Conservation (phyloP, 2,797 vertebrate genomes). For the Luscinia megarhynchos region DNA sequence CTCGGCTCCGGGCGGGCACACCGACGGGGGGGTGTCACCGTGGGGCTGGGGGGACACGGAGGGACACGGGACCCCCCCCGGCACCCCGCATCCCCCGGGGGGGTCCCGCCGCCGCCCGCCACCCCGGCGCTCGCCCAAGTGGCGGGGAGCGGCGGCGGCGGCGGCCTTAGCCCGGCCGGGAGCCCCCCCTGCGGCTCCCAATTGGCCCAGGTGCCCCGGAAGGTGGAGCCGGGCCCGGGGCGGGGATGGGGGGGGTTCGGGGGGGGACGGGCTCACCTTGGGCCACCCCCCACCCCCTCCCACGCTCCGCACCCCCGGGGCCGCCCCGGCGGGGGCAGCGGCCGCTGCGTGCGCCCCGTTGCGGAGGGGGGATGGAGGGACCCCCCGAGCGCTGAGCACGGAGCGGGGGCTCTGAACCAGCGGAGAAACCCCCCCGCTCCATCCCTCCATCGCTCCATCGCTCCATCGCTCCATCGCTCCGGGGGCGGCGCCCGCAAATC, state of each 20-base stretch:
- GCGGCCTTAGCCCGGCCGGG: conserved; percentile 20
- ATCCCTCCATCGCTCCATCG: not conserved
- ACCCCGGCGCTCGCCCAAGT: not conserved
- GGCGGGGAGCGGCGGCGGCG: not conserved
- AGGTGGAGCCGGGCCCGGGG: conserved; percentile 7
- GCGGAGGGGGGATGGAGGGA: too few relatives aligned
- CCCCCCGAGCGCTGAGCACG: not conserved
- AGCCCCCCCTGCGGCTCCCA: conserved; percentile 30
- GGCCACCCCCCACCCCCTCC: not conserved
- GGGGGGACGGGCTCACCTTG: not conserved
- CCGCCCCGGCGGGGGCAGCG: not conserved
- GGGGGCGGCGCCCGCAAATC: not conserved
- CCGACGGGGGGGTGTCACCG: not conserved
- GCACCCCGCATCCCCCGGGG: not conserved
- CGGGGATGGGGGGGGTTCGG: not conserved
- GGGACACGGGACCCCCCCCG: not conserved
- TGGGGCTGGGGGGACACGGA: not conserved
- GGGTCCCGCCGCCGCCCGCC: not conserved
- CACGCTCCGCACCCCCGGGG: not conserved
- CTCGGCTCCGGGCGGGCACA: not conserved
- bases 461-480: too few relatives aligned
- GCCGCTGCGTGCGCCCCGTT: too few relatives aligned
- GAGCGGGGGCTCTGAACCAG: not conserved
- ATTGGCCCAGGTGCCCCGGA: conserved; percentile 45
- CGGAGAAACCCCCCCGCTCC: not conserved